Evolutionary conservation across 2,797 vertebrate genomes (phyloP).

Genomic region (Mycteria americana): DNA sequence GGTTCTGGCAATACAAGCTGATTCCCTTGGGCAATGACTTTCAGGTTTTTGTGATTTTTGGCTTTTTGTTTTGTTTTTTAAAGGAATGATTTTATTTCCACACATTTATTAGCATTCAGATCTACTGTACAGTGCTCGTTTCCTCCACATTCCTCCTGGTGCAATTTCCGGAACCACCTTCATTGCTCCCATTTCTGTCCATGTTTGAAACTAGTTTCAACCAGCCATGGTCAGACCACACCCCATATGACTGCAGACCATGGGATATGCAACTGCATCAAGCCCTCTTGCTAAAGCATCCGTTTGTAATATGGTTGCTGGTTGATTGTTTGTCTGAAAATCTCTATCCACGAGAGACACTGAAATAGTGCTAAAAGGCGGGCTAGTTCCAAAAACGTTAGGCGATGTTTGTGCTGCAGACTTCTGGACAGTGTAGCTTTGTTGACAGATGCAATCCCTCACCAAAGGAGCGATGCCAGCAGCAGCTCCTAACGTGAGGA

Average conservation of each 20-base stretch:
- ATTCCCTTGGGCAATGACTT: constrained; percentile 11
- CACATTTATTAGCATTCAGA: constrained; percentile 6
- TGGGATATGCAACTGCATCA: constrained; percentile 17
- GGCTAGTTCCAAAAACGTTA: background rate
- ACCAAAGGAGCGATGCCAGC: background rate
- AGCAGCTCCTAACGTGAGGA: background rate
- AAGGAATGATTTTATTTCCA: constrained; percentile 15
- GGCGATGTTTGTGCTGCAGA: constrained; percentile 1
- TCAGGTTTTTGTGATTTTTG: constrained; percentile 16
- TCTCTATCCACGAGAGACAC: constrained; percentile 34
- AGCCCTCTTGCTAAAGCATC: constrained; percentile 32
- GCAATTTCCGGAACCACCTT: constrained; percentile 21
- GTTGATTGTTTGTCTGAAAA: constrained; percentile 47
- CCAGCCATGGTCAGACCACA: constrained; percentile 43
- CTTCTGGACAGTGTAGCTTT: constrained; percentile 27
- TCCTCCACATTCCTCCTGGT: background rate
- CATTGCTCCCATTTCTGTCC: background rate
- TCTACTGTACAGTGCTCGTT: background rate
- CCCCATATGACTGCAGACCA: constrained; percentile 24
- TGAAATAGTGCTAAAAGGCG: constrained; percentile 29
- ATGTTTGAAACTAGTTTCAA: background rate
- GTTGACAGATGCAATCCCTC: background rate
- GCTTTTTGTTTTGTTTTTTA: background rate
- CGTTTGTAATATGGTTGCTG: constrained; percentile 42
- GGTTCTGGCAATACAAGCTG: background rate